phyloP scores from a whole-genome alignment of 1,140 invertebrate genomes.

The Hestina assimilis region DNA sequence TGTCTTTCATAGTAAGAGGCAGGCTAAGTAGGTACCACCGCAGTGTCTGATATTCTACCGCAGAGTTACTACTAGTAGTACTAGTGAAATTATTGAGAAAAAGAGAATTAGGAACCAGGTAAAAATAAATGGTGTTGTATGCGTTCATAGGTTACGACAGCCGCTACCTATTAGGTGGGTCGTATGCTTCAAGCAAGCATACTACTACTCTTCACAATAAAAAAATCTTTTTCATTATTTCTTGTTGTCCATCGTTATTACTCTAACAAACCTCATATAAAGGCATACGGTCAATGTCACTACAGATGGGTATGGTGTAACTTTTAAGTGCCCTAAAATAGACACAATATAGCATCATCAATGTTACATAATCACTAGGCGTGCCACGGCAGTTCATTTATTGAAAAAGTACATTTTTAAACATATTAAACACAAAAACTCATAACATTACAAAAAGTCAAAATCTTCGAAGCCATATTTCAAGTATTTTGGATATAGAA shows the following conservation, averaged over 20 bases:
- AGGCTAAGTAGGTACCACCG: too few species aligned
- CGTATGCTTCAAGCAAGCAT: too few species aligned
- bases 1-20: too few species aligned
- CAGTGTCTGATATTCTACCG: too few species aligned
- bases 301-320: slow-evolving; percentile 27
- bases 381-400: slow-evolving; percentile 40
- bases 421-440: not conserved
- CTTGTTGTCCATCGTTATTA: too few species aligned
- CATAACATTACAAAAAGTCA: not conserved
- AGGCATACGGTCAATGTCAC: slow-evolving; percentile 36
- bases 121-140: not conserved
- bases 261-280: not conserved
- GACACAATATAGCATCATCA: slow-evolving; percentile 41
- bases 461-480: not conserved
- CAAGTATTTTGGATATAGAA: not conserved
- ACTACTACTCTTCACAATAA: too few species aligned
- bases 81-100: too few species aligned
- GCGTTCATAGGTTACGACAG: not conserved
- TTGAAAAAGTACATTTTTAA: not conserved
- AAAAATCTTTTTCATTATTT: too few species aligned
- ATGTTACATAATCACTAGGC: slow-evolving; percentile 52
- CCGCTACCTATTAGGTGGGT: too few species aligned
- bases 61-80: too few species aligned
- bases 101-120: too few species aligned
- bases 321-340: slow-evolving; percentile 43